A percentile compares a stretch with the other conserved stretches of the same genome.
Conservation (phyloP, 2,113 vertebrate species). For the Rana temporaria region DNA sequence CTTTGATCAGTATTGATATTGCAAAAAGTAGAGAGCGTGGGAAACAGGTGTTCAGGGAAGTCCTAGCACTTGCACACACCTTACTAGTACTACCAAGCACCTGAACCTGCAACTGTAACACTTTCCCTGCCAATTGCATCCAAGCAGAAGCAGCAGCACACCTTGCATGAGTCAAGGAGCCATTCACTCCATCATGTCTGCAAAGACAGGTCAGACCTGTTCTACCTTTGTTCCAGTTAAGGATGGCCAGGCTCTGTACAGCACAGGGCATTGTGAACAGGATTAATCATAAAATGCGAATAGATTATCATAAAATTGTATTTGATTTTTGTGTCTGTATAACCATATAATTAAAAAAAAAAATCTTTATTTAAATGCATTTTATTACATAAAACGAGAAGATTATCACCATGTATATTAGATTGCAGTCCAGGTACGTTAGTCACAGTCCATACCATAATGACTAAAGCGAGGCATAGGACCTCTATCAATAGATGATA, state of each 20-base stretch:
- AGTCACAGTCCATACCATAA: too few relatives aligned
- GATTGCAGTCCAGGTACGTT: too few relatives aligned
- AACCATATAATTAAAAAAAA: too few relatives aligned
- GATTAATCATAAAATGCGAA: background rate
- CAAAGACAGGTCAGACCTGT: background rate
- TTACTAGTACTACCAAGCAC: slow-evolving; percentile 38
- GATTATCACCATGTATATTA: too few relatives aligned
- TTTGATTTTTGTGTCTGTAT: too few relatives aligned
- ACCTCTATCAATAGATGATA: too few relatives aligned
- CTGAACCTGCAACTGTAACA: slow-evolving; percentile 17
- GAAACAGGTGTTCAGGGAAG: slow-evolving; percentile 49
- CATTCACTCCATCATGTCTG: background rate
- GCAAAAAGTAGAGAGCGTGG: slow-evolving; percentile 29
- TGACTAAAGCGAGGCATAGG: too few relatives aligned
- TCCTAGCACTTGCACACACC: slow-evolving; percentile 46
- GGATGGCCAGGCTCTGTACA: too few relatives aligned
- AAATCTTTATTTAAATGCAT: too few relatives aligned
- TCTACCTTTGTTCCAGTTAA: background rate
- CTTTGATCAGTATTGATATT: slow-evolving; percentile 49
- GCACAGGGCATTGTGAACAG: background rate
- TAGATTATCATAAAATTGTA: too few relatives aligned
- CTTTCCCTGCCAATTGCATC: slow-evolving; percentile 20
- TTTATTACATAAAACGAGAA: too few relatives aligned
- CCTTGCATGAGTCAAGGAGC: background rate
- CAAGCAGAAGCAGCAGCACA: background rate